Conservation (phyloP, 2,113 vertebrate genomes). For the Bos javanicus region DNA sequence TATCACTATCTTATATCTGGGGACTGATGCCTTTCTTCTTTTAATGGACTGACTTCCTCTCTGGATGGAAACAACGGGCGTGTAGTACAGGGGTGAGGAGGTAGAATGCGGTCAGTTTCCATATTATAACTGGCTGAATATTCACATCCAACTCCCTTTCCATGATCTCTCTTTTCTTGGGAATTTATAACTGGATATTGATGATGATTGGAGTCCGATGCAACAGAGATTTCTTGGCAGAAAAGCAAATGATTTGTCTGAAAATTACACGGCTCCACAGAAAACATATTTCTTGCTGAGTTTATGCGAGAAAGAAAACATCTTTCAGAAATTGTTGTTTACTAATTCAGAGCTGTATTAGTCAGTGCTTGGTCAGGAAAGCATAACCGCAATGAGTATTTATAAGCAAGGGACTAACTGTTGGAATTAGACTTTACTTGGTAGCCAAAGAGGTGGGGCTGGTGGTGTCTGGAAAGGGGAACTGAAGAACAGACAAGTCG, state of each 20-base stretch:
- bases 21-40: background rate
- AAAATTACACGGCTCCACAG: background rate
- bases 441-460: too few relatives aligned
- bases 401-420: background rate
- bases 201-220: background rate
- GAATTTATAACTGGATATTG: background rate
- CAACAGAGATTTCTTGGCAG: background rate
- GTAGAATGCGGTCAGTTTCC: background rate
- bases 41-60: background rate
- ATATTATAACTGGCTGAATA: background rate
- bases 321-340: background rate
- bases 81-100: too few relatives aligned
- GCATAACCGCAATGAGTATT: background rate
- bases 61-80: background rate
- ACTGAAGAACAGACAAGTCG: background rate
- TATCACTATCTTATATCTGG: background rate
- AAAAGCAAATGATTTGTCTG: background rate
- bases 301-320: background rate
- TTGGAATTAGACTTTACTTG: background rate
- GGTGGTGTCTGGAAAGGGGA: background rate
- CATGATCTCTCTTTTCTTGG: background rate
- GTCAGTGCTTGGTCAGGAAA: background rate
- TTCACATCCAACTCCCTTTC: background rate
- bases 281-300: background rate
- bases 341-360: background rate